Evolutionary conservation across 2,888 invertebrate species (phyloP), one percentile per base, ranked within the genome.

Genomic region (Blastobasis lacticolella): DNA sequence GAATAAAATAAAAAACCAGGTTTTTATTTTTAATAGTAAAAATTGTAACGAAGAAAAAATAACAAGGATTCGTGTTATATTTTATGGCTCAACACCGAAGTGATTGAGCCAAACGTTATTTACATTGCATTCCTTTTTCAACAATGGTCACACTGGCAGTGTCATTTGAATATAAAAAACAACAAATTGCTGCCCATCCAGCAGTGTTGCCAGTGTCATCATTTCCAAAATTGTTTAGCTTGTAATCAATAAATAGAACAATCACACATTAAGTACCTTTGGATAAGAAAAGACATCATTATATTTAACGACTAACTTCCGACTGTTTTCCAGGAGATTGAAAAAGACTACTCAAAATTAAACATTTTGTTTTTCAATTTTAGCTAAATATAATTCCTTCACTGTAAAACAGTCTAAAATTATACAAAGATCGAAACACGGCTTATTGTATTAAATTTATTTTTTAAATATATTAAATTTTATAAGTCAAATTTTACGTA

Each of bases 261-360:
- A 75, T 78, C 85, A 85, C 84, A 85, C 84, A 73, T 73, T 78
- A 76, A 71, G 68, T 74, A 81, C 78, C 75, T 78, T 80, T 72
- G 73, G 75, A 75, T 37, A 50, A 49, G 44, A 77, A 83, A 82
- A 76, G 71, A 81, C 77, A 76, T 58, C 62, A 54, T 61, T 63
- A 69, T 69, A 70, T 67, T 68, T 69, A 67, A 57, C 59, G 69
- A 73, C 67, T 59, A 74, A 49, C 41, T 57, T 55, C 7, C 1
- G 59, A 58, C 48, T 49, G 44, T 37, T 48, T 49, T 53, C 41
- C 47, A 46, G 36, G 36, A 1, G 36, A 23, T 44, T 4, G 23
- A 23, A 23, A 42, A 47, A 38, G 41, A 5, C n/a, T n/a, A 47
- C 38, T 3, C 23, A 23, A 23, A 23, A 23, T 23, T 1, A 23